These are phyloP conservation scores for Hippocampus comes DNA, from an alignment of 2,113 vertebrate genomes.

Conservation along the genomic window DNA sequence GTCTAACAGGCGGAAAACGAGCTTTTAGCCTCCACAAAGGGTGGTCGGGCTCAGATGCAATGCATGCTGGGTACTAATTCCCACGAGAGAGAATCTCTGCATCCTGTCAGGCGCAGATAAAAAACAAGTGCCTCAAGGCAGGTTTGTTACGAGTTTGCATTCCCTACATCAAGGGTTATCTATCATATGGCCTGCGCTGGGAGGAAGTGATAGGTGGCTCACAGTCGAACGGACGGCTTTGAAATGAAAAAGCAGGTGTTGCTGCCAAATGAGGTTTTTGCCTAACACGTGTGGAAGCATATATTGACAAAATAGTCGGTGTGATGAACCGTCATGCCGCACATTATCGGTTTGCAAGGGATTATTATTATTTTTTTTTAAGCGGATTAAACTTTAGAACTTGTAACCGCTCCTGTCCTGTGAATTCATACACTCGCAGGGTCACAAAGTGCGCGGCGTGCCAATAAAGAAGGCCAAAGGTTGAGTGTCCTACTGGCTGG, in stretches of 20 bases:
- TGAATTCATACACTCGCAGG: slow-evolving; percentile 36
- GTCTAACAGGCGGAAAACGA: slow-evolving; percentile 99
- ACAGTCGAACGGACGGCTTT: neutral
- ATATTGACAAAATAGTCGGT: neutral
- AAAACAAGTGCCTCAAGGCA: slow-evolving; percentile 56
- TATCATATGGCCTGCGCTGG: slow-evolving; percentile 37
- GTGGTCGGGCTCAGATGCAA: slow-evolving; percentile 80
- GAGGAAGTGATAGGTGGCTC: slow-evolving; percentile 31
- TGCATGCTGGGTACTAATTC: slow-evolving; percentile 69
- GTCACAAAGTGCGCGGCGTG: slow-evolving; percentile 43
- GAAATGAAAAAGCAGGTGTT: slow-evolving; percentile 31
- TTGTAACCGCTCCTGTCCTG: slow-evolving; percentile 6
- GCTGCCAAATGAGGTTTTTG: neutral
- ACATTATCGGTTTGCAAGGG: neutral
- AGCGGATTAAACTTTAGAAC: neutral
- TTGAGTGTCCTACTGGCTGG: slow-evolving; percentile 46
- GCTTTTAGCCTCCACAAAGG: slow-evolving; percentile 98
- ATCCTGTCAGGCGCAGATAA: slow-evolving; percentile 66
- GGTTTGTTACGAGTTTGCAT: slow-evolving; percentile 47
- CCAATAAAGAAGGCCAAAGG: slow-evolving; percentile 61
- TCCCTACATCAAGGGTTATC: slow-evolving; percentile 19
- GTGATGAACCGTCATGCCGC: neutral
- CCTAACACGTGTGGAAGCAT: neutral
- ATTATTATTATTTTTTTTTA: neutral
- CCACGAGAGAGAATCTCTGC: slow-evolving; percentile 64